A percentile compares a stretch with the other conserved stretches of the same genome.
These are phyloP conservation scores for Drosophila fuyamai DNA, from an alignment of 1,140 invertebrate species.

Conservation along the genomic window DNA sequence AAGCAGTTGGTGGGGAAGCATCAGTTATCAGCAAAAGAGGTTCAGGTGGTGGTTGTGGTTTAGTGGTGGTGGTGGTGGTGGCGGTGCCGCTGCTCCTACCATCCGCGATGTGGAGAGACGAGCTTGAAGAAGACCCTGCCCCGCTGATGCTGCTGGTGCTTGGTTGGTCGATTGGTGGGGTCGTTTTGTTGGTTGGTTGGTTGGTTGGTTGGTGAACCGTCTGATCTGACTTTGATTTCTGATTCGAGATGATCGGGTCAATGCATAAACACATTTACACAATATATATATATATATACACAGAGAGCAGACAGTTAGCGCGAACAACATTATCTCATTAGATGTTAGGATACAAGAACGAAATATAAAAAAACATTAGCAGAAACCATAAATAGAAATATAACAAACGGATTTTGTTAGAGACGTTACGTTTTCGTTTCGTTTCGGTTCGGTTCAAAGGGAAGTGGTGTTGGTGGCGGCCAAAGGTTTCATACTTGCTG, in stretches of 20 bases:
- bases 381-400: constrained; percentile 40
- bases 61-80: constrained; percentile 20
- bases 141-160: constrained; percentile 45
- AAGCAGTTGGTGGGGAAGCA: constrained; percentile 57
- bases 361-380: constrained; percentile 35
- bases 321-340: constrained; percentile 43
- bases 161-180: constrained; percentile 28
- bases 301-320: constrained; percentile 39
- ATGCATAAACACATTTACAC: constrained; percentile 21
- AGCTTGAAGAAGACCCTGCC: constrained; percentile 32
- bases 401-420: constrained; percentile 35
- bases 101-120: constrained; percentile 24
- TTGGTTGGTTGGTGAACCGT: neutral
- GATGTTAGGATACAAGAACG: constrained; percentile 35
- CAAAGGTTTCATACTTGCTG: constrained; percentile 51
- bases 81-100: constrained; percentile 21
- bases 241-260: constrained; percentile 19
- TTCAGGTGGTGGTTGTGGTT: constrained; percentile 40
- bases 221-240: constrained; percentile 3
- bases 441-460: neutral
- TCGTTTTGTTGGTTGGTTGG: constrained; percentile 28
- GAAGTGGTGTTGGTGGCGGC: constrained; percentile 13
- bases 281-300: constrained; percentile 14
- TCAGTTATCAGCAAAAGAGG: constrained; percentile 49
- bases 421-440: constrained; percentile 23